Conservation (phyloP, 2,888 invertebrate genomes). For the Diarsia rubi region DNA sequence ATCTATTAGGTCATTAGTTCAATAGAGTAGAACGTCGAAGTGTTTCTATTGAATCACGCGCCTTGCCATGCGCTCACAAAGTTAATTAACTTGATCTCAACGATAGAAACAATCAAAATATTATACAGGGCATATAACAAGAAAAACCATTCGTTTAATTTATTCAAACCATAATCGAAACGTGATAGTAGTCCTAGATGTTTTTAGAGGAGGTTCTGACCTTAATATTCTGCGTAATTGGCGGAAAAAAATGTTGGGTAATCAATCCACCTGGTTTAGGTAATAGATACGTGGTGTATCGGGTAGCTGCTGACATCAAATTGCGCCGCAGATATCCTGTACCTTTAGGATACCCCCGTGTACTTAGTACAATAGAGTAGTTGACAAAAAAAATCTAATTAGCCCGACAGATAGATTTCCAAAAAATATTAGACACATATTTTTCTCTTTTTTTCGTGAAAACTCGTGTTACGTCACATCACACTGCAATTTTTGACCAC, state of each 20-base stretch:
- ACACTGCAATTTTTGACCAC: too few species aligned
- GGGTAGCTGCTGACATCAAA: not conserved
- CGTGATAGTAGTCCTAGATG: not conserved
- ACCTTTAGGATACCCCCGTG: not conserved
- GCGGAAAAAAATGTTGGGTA: not conserved
- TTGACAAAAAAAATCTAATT: too few species aligned
- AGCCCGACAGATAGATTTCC: too few species aligned
- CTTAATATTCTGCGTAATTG: not conserved
- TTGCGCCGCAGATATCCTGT: not conserved
- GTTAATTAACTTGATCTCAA: constrained; percentile 35
- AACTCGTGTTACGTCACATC: too few species aligned
- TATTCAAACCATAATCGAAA: not conserved
- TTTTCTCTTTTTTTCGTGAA: too few species aligned
- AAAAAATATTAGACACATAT: too few species aligned
- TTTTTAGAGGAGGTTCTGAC: not conserved
- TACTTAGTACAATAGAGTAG: fast-evolving
- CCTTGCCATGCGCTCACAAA: constrained; percentile 18
- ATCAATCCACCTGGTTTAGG: not conserved
- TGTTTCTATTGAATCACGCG: constrained; percentile 30
- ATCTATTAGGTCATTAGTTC: not conserved
- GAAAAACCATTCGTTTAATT: not conserved
- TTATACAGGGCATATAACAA: not conserved
- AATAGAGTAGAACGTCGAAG: not conserved
- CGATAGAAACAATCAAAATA: constrained; percentile 22
- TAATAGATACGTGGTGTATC: not conserved